phyloP scores from a whole-genome alignment of 2,888 invertebrate species.

The Rhimphoctona megacephalus region DNA sequence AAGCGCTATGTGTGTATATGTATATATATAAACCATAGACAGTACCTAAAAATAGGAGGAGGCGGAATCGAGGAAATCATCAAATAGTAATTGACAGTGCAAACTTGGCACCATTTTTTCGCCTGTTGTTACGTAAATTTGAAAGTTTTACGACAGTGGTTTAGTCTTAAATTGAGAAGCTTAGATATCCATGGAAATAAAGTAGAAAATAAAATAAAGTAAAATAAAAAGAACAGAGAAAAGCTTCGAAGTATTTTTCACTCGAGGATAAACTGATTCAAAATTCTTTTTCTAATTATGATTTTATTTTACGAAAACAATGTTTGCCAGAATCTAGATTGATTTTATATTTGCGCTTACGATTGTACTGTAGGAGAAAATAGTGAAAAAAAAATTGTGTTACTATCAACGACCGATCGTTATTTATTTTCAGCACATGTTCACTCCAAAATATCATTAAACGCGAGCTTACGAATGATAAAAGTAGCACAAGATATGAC shows the following conservation, averaged over 20 bases:
- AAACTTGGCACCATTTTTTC: constrained; percentile 50
- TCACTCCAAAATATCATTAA: not conserved
- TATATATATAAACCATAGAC: not conserved
- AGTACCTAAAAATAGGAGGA: not conserved
- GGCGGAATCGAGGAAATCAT: constrained; percentile 7
- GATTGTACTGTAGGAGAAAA: not conserved
- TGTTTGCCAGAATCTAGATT: not conserved
- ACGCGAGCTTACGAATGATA: not conserved
- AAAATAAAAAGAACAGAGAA: not conserved
- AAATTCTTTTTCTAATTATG: too few species aligned
- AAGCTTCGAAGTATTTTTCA: not conserved
- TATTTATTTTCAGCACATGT: not conserved
- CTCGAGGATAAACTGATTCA: not conserved
- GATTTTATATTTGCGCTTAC: not conserved
- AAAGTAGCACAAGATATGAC: not conserved
- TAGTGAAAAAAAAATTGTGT: not conserved
- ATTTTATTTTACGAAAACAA: not conserved
- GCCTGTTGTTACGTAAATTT: constrained; percentile 23
- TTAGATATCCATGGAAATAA: not conserved
- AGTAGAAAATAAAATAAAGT: not conserved
- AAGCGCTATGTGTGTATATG: not conserved
- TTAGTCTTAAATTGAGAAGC: not conserved
- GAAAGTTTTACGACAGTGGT: not conserved
- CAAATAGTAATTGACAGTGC: constrained; percentile 53
- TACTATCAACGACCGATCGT: not conserved